Conservation (phyloP, 2,888 invertebrate species). For the Drosophila lutescens region DNA sequence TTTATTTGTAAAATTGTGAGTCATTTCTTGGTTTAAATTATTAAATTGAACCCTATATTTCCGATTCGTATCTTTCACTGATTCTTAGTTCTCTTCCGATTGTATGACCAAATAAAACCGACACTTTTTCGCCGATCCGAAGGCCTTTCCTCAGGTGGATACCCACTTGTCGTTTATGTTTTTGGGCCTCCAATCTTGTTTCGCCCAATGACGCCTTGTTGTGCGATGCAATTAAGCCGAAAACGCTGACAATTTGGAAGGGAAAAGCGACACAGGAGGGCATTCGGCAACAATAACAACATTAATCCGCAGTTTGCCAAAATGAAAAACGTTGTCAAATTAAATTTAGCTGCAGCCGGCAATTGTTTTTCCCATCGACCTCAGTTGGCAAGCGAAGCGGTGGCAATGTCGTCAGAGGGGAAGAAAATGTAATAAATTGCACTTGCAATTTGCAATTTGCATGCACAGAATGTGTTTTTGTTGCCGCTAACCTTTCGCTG, state of each 20-base stretch:
- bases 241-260: constrained; percentile 64
- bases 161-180: constrained; percentile 7
- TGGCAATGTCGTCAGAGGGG: constrained; percentile 60
- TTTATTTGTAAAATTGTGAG: neutral
- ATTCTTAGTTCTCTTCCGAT: constrained; percentile 2
- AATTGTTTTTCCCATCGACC: constrained; percentile 34
- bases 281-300: constrained; percentile 32
- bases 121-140: constrained; percentile 1
- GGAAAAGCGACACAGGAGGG: constrained; percentile 42
- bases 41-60: neutral
- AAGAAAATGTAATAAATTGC: constrained; percentile 62
- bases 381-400: constrained; percentile 37
- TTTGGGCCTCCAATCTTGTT: constrained; percentile 3
- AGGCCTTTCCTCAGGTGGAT: constrained; percentile 21
- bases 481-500: constrained; percentile 33
- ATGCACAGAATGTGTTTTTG: constrained; percentile 38
- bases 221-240: constrained; percentile 61
- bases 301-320: constrained; percentile 65
- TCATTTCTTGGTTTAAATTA: neutral
- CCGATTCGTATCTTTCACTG: too few species aligned
- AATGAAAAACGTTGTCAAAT: constrained; percentile 52
- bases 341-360: constrained; percentile 69
- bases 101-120: constrained; percentile 1
- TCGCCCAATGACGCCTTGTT: constrained; percentile 38
- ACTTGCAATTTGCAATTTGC: constrained; percentile 56